Base-by-base conservation (phyloP, 2,113 vertebrate species). In the Athene noctua region DNA sequence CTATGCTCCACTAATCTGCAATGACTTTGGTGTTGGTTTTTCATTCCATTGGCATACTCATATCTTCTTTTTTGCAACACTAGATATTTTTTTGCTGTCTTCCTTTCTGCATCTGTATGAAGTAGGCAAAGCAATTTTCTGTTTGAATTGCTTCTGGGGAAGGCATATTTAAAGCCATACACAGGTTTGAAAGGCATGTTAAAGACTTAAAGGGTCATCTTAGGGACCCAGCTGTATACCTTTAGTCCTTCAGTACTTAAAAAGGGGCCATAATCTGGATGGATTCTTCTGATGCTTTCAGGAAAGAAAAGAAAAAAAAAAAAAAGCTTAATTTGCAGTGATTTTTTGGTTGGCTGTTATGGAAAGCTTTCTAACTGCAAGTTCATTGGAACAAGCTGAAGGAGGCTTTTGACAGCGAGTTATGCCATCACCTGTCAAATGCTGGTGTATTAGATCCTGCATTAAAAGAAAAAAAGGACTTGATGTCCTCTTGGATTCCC, bases 91-190 rank as follows among this genome's bases (percentile, higher is more conserved):
- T 80, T 71, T 29, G 0, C 29, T 55, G 52, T 57, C 44, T 92
- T 88, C 62, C 79, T 68, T 90, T 94, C 82, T 78, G 62, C 71
- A 51, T 77, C 74, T 74, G 29, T 90, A 59, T 92, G 83, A 96
- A 81, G 89, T 29, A 95, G 61, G 77, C 55, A 92, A 95, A 32
- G 63, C 88, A 96, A 91, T 96, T 89, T 97, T 91, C 89, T 91
- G 67, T 92, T 88, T 67, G 71, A 93, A 86, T 96, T 93, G 79
- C 85, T 96, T 80, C 88, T 78, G 63, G 20, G 55, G 38, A 96
- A 96, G 73, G 55, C 68, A 75, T 12, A 46, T 92, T 92, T 96
- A 89, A 89, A 89, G 55, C 30, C 67, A 78, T 62, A 51, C 21
- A n/a, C 38, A 32, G 85, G 21, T 62, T 88, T 75, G 74, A 75